These are phyloP conservation scores for Hirudinaria manillensis DNA, from an alignment of 2,888 invertebrate genomes.

Conservation along the genomic window DNA sequence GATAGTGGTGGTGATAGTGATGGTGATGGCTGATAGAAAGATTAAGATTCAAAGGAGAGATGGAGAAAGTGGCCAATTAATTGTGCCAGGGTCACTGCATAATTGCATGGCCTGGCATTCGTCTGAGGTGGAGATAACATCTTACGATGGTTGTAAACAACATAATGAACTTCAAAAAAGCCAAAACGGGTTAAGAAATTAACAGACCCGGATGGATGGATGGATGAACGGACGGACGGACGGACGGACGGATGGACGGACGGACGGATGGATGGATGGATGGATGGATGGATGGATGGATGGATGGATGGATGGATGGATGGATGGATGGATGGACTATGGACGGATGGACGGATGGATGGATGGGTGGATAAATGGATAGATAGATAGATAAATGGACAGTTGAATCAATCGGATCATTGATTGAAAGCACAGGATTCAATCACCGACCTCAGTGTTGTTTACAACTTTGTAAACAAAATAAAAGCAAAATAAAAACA, in stretches of 20 bases:
- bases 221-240: neutral
- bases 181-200: neutral
- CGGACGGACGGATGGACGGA: neutral
- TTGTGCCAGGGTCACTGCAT: conserved; percentile 18
- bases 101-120: conserved; percentile 1
- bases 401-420: neutral
- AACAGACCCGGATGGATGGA: neutral
- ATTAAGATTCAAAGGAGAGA: neutral
- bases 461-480: too few relatives aligned
- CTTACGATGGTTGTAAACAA: conserved; percentile 11
- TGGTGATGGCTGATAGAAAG: neutral
- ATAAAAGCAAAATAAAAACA: too few relatives aligned
- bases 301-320: neutral
- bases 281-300: neutral
- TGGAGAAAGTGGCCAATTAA: conserved; percentile 1
- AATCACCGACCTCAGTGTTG: too few relatives aligned
- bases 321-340: neutral
- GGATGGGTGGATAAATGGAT: neutral
- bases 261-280: neutral
- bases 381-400: neutral
- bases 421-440: neutral
- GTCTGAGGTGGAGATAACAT: conserved; percentile 11
- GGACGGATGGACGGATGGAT: neutral
- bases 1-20: neutral
- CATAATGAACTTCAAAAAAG: neutral